Base-by-base conservation (phyloP, 2,113 vertebrate species). In the Turnix velox region DNA sequence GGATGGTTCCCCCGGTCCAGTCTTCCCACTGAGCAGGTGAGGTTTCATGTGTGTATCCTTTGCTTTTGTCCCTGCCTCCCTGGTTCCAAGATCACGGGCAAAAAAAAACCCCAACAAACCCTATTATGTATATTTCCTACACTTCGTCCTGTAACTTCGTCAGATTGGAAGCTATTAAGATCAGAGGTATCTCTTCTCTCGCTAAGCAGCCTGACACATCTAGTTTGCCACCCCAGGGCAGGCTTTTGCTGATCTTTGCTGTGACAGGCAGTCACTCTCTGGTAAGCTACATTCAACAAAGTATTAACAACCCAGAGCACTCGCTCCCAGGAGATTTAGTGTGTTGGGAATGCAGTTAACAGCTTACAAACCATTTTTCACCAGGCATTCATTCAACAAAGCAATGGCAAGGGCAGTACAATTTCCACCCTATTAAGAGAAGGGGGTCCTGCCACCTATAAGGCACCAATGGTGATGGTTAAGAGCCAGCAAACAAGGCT, bases 221-320 rank as follows among this genome's bases (percentile, higher is more conserved):
- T 28, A 1, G 0, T 30, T 43, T 23, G 8, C 51, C 65, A 57
- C 16, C 49, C 12, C n/a, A 6, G 7, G 5, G 14, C 39, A 54
- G 43, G 39, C 20, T 67, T 14, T 51, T 35, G 67, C 61, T 75
- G 55, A 55, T 48, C 48, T 46, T 2, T 45, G 31, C 79, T 20
- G 37, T 3, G 31, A 9, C 40, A 28, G 49, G 54, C 68, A 72
- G 65, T 14, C 24, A 6, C 42, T 37, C 28, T 33, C 57, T 0
- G 0, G 23, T 9, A 30, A 24, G 33, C 8, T 43, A 11, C 51
- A 2, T 9, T 23, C 3, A 0, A 51, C 7, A 2, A 3, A 25
- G 17, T 0, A 1, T 10, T 18, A 14, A 45, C 30, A 12, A 4
- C 3, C 13, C 16, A 43, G 24, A 90, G 12, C 0, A 1, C 3